Evolutionary conservation across 2,797 vertebrate species (phyloP).

Genomic region (Diplodus puntazzo): DNA sequence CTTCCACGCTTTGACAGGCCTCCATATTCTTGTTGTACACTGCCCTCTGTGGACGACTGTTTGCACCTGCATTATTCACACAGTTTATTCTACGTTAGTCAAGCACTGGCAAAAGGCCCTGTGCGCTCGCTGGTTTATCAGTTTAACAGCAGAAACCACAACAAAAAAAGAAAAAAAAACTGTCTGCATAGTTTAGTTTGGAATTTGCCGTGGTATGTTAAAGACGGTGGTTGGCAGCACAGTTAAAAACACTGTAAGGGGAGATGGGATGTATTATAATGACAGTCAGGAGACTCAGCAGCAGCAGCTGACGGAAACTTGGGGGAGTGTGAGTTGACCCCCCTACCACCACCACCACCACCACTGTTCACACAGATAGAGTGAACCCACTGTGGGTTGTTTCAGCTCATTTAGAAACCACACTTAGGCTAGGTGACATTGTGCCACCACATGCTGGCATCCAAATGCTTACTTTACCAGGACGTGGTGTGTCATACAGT

Average conservation of each 20-base stretch:
- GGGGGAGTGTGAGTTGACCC: constrained; percentile 32
- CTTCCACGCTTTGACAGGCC: not conserved
- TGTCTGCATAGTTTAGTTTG: not conserved
- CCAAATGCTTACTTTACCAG: not conserved
- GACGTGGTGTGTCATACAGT: not conserved
- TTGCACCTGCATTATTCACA: constrained; percentile 30
- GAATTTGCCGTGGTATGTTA: constrained; percentile 12
- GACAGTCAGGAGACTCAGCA: constrained; percentile 59
- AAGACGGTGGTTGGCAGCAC: constrained; percentile 25
- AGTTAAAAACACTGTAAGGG: constrained; percentile 54
- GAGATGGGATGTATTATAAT: constrained; percentile 63
- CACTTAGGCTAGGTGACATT: not conserved
- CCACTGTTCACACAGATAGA: constrained; percentile 37
- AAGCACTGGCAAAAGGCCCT: not conserved
- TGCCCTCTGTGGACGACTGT: constrained; percentile 54
- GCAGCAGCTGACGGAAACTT: constrained; percentile 80
- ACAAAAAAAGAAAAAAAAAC: too few species aligned
- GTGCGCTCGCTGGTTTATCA: not conserved
- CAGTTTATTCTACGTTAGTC: not conserved
- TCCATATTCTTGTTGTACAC: constrained; percentile 17
- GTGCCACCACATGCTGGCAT: not conserved
- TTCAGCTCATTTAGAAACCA: constrained; percentile 32
- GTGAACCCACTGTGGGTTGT: not conserved
- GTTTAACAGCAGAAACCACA: constrained; percentile 2
- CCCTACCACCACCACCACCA: not conserved